phyloP scores from a whole-genome alignment of 2,888 invertebrate species.

The Chymomyza fuscimana region DNA sequence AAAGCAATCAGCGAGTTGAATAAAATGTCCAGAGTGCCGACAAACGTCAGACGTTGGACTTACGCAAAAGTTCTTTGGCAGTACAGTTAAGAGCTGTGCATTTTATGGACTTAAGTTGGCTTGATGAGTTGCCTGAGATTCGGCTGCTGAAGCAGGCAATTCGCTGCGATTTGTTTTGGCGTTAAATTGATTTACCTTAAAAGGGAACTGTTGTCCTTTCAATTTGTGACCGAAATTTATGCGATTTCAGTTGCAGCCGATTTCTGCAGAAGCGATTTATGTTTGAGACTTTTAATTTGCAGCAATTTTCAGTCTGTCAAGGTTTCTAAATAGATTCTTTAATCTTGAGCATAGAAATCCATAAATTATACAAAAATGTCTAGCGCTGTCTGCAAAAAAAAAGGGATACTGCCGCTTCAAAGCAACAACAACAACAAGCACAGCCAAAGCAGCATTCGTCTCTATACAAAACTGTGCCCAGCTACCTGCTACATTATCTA shows the following conservation, averaged over 20 bases:
- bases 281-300: not conserved
- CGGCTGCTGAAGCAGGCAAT: no score
- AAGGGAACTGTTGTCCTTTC: constrained; percentile 51
- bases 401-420: constrained; percentile 25
- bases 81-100: constrained; percentile 50
- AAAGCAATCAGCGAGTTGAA: constrained; percentile 52
- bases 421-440: constrained; percentile 5
- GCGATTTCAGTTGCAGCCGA: not conserved
- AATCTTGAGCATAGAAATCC: constrained; percentile 15
- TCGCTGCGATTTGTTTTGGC: constrained; percentile 25
- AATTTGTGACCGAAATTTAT: not conserved
- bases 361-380: constrained; percentile 52
- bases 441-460: not conserved
- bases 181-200: constrained; percentile 63
- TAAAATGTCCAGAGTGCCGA: constrained; percentile 56
- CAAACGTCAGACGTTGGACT: constrained; percentile 27
- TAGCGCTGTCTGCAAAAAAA: constrained; percentile 42
- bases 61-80: constrained; percentile 11
- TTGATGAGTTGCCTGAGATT: not conserved
- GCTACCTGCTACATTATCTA: constrained; percentile 52
- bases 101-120: constrained; percentile 25
- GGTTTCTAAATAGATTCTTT: constrained; percentile 20
- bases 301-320: constrained; percentile 2
- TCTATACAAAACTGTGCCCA: not conserved
- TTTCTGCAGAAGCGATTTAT: not conserved